These are phyloP conservation scores for Odobenus rosmarus DNA, from an alignment of 2,113 vertebrate species.

Conservation along the genomic window DNA sequence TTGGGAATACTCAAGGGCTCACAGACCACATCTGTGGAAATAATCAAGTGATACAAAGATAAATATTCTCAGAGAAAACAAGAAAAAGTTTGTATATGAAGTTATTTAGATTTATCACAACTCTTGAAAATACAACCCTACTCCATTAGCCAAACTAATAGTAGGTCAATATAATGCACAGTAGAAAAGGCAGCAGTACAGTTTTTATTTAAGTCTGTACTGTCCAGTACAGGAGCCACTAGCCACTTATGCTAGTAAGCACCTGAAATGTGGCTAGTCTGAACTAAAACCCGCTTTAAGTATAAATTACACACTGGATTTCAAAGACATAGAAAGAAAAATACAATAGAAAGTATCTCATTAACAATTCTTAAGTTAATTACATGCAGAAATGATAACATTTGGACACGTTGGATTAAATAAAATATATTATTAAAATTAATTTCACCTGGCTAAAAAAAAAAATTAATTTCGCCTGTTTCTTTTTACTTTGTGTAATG, in stretches of 20 bases:
- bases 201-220: background rate
- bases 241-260: background rate
- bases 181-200: background rate
- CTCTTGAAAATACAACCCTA: background rate
- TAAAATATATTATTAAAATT: background rate
- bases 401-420: background rate
- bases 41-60: constrained; percentile 19
- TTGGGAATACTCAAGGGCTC: background rate
- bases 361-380: constrained; percentile 1
- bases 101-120: background rate
- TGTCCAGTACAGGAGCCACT: background rate
- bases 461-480: constrained; percentile 5
- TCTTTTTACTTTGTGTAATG: constrained; percentile 1
- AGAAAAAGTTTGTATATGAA: background rate
- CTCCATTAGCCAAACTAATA: background rate
- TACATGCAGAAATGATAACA: constrained; percentile 17
- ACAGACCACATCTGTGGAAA: background rate
- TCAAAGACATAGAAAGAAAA: constrained; percentile 32
- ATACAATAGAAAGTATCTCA: background rate
- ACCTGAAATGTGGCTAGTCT: background rate
- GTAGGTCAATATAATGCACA: background rate
- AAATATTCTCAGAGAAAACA: background rate
- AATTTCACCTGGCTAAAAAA: background rate
- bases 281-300: background rate
- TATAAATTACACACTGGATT: background rate